Evolutionary conservation across 2,113 vertebrate genomes (phyloP).

Genomic region (Xiphias gladius): DNA sequence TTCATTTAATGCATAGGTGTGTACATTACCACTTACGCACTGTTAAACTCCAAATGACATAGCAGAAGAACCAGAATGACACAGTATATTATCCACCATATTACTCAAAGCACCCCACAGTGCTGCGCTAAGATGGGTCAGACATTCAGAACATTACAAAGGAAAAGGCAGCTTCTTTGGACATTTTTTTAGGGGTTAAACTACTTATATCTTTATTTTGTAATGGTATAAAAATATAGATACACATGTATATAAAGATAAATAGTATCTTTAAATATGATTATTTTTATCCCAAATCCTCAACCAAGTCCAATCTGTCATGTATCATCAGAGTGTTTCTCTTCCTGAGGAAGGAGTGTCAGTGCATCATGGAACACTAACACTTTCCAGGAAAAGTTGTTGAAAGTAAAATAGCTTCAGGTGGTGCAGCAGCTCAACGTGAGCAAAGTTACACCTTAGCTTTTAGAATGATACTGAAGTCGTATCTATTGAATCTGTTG

Average conservation of each 20-base stretch:
- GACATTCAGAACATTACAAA: not conserved
- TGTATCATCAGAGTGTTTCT: not conserved
- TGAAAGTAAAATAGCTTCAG: not conserved
- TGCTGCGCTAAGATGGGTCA: not conserved
- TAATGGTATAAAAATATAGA: not conserved
- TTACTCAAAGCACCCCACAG: not conserved
- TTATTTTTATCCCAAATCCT: too few species aligned
- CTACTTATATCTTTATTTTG: not conserved
- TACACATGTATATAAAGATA: not conserved
- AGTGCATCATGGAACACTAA: not conserved
- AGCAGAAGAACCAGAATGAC: not conserved
- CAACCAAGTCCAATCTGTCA: not conserved
- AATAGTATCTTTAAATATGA: not conserved
- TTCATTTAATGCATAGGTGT: not conserved
- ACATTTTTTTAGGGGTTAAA: too few species aligned
- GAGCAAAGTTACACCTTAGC: not conserved
- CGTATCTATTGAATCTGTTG: not conserved
- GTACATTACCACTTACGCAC: not conserved
- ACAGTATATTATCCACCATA: not conserved
- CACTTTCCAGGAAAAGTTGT: not conserved
- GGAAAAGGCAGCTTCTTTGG: not conserved
- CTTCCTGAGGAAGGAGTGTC: not conserved
- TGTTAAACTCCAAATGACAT: not conserved
- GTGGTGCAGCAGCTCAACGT: conserved; percentile 8
- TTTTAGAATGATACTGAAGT: not conserved